phyloP scores from a whole-genome alignment of 2,797 vertebrate genomes.

The Tokudaia muenninki region DNA sequence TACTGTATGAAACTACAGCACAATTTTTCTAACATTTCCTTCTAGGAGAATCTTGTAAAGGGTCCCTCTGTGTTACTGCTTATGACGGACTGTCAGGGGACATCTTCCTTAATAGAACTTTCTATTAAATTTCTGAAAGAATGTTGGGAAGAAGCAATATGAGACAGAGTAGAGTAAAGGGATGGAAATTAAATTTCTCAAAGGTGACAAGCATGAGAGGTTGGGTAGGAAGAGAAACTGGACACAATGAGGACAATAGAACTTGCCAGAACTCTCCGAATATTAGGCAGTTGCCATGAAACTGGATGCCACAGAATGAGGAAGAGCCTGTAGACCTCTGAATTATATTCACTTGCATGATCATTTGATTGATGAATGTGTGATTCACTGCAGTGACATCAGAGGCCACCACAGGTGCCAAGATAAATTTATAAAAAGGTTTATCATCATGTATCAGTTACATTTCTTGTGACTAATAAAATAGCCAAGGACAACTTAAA shows the following conservation, averaged over 20 bases:
- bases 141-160: neutral
- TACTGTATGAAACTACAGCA: neutral
- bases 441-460: neutral
- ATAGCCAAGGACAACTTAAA: neutral
- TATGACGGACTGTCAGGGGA: neutral
- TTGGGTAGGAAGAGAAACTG: neutral
- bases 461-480: neutral
- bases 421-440: neutral
- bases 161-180: neutral
- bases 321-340: neutral
- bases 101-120: neutral
- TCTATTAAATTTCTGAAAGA: slow-evolving; percentile 6
- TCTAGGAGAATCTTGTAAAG: neutral
- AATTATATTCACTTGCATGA: neutral
- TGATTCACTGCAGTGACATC: neutral
- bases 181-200: neutral
- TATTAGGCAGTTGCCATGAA: neutral
- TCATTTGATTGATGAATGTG: neutral
- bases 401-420: neutral
- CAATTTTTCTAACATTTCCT: slow-evolving; percentile 5
- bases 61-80: neutral
- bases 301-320: neutral
- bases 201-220: neutral
- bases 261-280: neutral
- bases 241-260: neutral